These are phyloP conservation scores for Caenorhabditis briggsae DNA, from an alignment of 1,140 invertebrate genomes.

Conservation along the genomic window DNA sequence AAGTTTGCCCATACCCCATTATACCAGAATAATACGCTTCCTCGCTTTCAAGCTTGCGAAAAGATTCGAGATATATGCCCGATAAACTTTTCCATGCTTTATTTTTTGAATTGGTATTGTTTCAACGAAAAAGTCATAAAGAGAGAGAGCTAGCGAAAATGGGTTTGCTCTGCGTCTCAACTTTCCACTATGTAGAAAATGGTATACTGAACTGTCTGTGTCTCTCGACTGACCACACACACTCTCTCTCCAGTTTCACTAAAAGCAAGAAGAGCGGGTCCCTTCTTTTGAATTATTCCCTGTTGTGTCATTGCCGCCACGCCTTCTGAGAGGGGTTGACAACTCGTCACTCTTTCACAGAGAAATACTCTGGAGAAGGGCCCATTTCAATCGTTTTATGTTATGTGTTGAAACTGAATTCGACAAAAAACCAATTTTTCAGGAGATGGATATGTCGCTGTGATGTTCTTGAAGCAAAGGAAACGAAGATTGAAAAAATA, in stretches of 20 bases:
- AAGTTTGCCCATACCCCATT: slow-evolving; percentile 15
- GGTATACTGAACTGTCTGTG: neutral
- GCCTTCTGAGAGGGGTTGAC: slow-evolving; percentile 29
- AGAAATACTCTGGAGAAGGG: too few relatives aligned
- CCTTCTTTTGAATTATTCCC: slow-evolving; percentile 33
- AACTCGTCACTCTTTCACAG: slow-evolving; percentile 9
- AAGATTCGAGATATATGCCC: too few relatives aligned
- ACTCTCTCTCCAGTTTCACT: neutral
- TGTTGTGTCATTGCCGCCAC: slow-evolving; percentile 37
- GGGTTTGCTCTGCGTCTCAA: too few relatives aligned
- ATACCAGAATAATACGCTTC: too few relatives aligned
- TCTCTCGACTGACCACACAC: neutral
- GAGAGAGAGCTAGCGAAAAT: neutral
- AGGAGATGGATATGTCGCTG: neutral
- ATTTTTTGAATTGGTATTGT: neutral
- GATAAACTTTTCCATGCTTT: too few relatives aligned
- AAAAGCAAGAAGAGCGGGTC: neutral
- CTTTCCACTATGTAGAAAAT: neutral
- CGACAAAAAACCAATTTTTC: too few relatives aligned
- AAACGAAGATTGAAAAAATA: neutral
- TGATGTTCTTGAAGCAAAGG: neutral
- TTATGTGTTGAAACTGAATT: neutral
- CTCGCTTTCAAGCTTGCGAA: neutral
- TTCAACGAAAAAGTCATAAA: neutral
- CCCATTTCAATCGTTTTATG: neutral